These are phyloP conservation scores for Micropoecilia bifurca DNA, from an alignment of 2,797 vertebrate genomes.

Conservation along the genomic window DNA sequence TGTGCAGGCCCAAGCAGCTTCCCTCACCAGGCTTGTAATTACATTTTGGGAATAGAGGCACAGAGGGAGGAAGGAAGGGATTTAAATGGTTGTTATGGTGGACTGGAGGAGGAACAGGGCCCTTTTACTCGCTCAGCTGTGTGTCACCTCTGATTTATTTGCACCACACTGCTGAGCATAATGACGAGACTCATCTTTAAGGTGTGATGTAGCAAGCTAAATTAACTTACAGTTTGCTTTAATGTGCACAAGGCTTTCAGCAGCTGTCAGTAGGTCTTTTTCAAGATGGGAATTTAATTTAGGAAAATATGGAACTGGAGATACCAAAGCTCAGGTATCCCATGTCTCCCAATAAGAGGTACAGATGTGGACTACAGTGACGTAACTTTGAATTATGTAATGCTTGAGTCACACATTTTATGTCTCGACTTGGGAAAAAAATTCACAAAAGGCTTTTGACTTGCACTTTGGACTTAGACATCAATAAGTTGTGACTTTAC, in stretches of 20 bases:
- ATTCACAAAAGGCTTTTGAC: not conserved
- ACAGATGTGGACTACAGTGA: not conserved
- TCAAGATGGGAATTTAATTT: slow-evolving; percentile 2
- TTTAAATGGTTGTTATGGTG: slow-evolving; percentile 66
- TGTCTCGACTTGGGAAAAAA: not conserved
- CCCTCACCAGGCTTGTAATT: slow-evolving; percentile 76
- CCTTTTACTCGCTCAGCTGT: slow-evolving; percentile 43
- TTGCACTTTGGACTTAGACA: not conserved
- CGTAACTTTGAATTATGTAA: not conserved
- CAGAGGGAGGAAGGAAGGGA: slow-evolving; percentile 66
- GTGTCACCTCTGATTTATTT: slow-evolving; percentile 64
- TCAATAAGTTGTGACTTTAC: not conserved
- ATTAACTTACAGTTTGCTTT: slow-evolving; percentile 29
- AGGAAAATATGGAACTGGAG: not conserved
- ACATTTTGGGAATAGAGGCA: slow-evolving; percentile 73
- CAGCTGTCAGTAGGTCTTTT: not conserved
- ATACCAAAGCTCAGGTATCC: not conserved
- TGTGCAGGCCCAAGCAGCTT: slow-evolving; percentile 59
- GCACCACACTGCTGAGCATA: slow-evolving; percentile 26
- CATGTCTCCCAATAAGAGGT: not conserved
- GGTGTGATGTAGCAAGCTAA: slow-evolving; percentile 28
- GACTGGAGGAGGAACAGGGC: slow-evolving; percentile 49
- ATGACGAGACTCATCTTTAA: slow-evolving; percentile 21
- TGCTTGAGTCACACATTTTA: not conserved
- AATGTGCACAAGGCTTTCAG: not conserved